Base-by-base conservation (phyloP, 2,797 vertebrate genomes). In the Phrynocephalus guinanensis region DNA sequence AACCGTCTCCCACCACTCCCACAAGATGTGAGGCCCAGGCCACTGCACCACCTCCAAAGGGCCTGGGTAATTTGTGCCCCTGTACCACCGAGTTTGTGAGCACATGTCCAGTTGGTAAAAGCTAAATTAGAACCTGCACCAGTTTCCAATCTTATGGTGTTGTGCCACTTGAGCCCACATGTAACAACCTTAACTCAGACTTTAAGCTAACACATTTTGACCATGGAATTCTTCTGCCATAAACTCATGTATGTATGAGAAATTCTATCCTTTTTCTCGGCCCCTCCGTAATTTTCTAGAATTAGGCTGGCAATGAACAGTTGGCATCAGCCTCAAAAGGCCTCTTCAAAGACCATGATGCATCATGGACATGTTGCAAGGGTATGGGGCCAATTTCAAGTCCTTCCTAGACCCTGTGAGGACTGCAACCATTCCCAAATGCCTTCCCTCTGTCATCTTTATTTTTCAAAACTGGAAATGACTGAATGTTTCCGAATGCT, bases 261-360 rank as follows among this genome's bases (percentile, higher is more conserved):
- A 75, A 75, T 75, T 60, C 22, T 68, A 18, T 86, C 76, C 73
- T 77, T 86, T 44, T 83, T 56, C 16, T 91, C 84, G 52, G 52
- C 52, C 52, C 9, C 52, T 56, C 52, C 13, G 9, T 56, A 48
- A 86, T 86, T 7, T 33, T 56, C 68, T 22, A 22, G 22, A 18
- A 0, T 92, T 93, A 87, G 90, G 79, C 83, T 87, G 86, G 89
- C 56, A 89, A 76, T 86, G 68, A 88, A 66, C 4, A 77, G 66
- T 18, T 26, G 33, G 44, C 7, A 38, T 56, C 28, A 33, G 68
- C 6, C 66, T 77, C 67, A 67, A 44, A 67, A 77, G 66, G 10
- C 30, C 78, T 91, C 81, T 94, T 92, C 75, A 85, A 89, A 16
- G 84, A 83, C 33, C 20, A 18, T 75, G 72, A 18, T 33, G 38